Evolutionary conservation across 53 echinoderm and acorn worm species (phyloP), one percentile per base, ranked within the genome.

Genomic region (Crossaster papposus): DNA sequence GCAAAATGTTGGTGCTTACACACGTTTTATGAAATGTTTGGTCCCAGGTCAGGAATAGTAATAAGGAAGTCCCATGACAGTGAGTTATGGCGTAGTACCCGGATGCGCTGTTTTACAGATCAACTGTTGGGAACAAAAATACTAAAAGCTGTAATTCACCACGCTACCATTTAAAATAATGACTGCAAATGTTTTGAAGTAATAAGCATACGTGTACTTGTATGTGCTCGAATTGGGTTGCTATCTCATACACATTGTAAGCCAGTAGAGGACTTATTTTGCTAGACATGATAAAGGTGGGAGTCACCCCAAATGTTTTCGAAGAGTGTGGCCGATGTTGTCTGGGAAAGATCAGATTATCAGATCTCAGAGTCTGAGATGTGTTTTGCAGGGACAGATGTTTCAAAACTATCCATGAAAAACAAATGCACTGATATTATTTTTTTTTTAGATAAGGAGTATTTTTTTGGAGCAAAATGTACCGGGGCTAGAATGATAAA

Each of bases 311-410:
- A 28, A 11, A 11, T n/a, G n/a, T 68, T 68, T 68, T 28, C 68
- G 28, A 68, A 68, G 4, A 58, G 7, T 58, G 4, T 23, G 68
- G 28, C 28, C 7, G 68, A 26, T 68, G 68, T 68, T 68, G 68
- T 68, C 24, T 68, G 68, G 28, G 68, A 68, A 68, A 68, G 68
- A 68, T 68, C 68, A 24, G 68, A 68, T 68, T 26, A 68, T 68
- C 11, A 20, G 68, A 68, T 68, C 68, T 28, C 68, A 68, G 68
- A 20, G 58, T 58, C 0, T 8, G 15, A 18, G 68, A 24, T 28
- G 11, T 28, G 28, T 23, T 68, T n/a, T n/a, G 68, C 10, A 68
- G 28, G 28, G 28, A 26, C 68, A 68, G 22, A 68, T 28, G 28
- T 26, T n/a, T 20, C 68, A 68, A 68, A 68, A 58, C 22, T 17